A percentile compares a stretch with the other conserved stretches of the same genome.
Evolutionary conservation across 2,888 invertebrate species (phyloP).

Genomic region (Apodemia zela): DNA sequence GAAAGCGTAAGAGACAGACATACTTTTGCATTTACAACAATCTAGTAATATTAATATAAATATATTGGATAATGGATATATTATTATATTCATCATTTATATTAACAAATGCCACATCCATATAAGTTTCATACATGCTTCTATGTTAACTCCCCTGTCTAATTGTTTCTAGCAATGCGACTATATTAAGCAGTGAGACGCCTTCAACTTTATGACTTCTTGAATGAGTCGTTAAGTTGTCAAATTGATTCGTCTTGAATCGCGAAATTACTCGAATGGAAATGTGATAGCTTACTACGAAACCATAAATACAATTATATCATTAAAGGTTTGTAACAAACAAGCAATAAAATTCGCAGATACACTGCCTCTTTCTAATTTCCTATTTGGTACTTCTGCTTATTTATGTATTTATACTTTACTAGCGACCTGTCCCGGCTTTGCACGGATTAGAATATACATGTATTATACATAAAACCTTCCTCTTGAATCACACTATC

Average conservation of each 20-base stretch:
- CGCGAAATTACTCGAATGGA: slow-evolving; percentile 55
- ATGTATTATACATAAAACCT: too few relatives aligned
- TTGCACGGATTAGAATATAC: too few relatives aligned
- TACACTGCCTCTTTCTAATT: not conserved
- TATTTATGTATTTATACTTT: too few relatives aligned
- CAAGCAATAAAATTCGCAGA: not conserved
- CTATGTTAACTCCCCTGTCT: slow-evolving; percentile 72
- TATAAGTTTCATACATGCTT: slow-evolving; percentile 37
- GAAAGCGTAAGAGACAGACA: too few relatives aligned
- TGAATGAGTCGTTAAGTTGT: slow-evolving; percentile 75
- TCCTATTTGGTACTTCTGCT: too few relatives aligned
- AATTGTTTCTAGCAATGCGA: slow-evolving; percentile 78
- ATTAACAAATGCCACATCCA: slow-evolving; percentile 46
- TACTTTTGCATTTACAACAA: too few relatives aligned
- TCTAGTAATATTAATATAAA: too few relatives aligned
- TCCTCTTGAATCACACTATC: too few relatives aligned
- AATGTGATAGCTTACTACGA: slow-evolving; percentile 35
- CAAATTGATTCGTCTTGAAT: slow-evolving; percentile 69
- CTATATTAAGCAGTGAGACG: slow-evolving; percentile 76
- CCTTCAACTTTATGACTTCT: slow-evolving; percentile 72
- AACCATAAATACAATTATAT: slow-evolving; percentile 6
- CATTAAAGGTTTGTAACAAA: not conserved
- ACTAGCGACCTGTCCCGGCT: too few relatives aligned
- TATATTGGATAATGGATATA: too few relatives aligned
- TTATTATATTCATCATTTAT: too few relatives aligned